Percentiles rank a stretch among this genome's conserved stretches.
phyloP scores from a whole-genome alignment of 2,797 vertebrate species.

The Aselliscus stoliczkanus region DNA sequence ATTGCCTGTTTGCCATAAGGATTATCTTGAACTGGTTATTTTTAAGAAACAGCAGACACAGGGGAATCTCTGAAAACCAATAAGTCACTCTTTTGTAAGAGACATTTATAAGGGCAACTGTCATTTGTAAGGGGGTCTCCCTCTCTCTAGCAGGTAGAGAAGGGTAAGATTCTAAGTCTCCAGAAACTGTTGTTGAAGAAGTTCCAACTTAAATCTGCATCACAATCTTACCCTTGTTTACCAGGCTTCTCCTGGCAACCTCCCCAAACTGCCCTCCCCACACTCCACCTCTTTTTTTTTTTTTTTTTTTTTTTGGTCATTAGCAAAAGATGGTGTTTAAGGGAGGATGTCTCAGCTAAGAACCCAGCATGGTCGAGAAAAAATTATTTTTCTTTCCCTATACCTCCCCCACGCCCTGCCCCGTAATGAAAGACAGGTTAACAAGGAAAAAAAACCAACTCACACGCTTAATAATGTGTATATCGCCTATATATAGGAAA shows the following conservation, averaged over 20 bases:
- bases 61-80: background rate
- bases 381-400: background rate
- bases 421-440: background rate
- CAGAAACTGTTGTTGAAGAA: background rate
- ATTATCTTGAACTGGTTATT: background rate
- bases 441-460: background rate
- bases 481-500: background rate
- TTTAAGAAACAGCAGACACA: background rate
- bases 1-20: background rate
- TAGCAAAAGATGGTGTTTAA: background rate
- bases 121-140: background rate
- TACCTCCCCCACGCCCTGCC: too few species aligned
- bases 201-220: background rate
- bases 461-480: background rate
- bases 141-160: background rate
- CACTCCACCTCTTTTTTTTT: background rate
- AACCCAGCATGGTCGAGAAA: background rate
- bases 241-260: background rate
- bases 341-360: background rate
- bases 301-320: background rate
- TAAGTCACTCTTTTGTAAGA: background rate
- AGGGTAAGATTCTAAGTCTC: background rate
- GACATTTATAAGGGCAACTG: background rate
- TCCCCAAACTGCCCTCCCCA: background rate
- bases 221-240: background rate